phyloP scores from a whole-genome alignment of 1,140 invertebrate genomes.

The Trinorchestia longiramus region DNA sequence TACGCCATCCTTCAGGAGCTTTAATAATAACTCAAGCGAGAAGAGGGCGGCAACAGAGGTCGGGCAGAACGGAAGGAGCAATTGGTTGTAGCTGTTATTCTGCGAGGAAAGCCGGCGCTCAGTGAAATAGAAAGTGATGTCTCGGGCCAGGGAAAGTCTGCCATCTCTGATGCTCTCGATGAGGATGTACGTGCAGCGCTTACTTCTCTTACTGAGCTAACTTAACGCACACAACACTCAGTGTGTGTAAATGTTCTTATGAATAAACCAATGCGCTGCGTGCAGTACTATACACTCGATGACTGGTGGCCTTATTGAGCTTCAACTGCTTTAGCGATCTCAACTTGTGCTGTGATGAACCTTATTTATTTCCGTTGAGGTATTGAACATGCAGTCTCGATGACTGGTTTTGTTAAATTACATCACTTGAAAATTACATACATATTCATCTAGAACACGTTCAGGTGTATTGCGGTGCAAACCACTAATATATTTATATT shows the following conservation, averaged over 20 bases:
- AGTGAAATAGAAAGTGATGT: conserved; percentile 34
- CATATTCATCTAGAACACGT: no score
- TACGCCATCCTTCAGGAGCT: neutral
- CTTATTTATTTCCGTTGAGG: no score
- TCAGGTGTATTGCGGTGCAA: no score
- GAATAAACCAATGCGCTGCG: neutral
- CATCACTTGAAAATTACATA: no score
- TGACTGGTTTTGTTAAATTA: no score
- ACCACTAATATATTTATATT: no score
- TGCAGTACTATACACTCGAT: neutral
- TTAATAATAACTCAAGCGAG: neutral
- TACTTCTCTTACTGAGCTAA: neutral
- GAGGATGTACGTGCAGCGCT: neutral
- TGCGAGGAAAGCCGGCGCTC: neutral
- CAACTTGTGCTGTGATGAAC: neutral
- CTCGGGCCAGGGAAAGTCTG: conserved; percentile 3
- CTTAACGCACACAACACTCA: neutral
- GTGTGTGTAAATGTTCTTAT: neutral
- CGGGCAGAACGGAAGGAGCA: neutral
- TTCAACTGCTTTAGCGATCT: neutral
- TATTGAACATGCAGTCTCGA: no score
- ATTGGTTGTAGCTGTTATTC: neutral
- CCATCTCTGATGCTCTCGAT: neutral
- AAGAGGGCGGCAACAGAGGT: neutral
- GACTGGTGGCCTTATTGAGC: neutral